phyloP scores from a whole-genome alignment of 2,113 vertebrate genomes.

The Semicossyphus pulcher region DNA sequence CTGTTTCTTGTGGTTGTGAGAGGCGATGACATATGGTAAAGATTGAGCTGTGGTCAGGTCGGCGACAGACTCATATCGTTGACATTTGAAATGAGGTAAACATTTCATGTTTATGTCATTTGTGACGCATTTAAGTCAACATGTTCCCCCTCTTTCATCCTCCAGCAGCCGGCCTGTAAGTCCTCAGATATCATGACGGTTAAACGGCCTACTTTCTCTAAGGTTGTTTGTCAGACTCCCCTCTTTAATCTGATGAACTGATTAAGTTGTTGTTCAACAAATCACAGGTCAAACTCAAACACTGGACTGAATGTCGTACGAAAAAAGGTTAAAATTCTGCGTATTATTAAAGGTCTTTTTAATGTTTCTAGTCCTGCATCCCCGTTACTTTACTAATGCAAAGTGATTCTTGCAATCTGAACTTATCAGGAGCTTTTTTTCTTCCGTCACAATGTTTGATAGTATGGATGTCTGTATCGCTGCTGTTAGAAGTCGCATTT shows the following conservation, averaged over 20 bases:
- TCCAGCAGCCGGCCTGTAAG: not conserved
- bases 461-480: not conserved
- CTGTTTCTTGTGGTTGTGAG: conserved; percentile 22
- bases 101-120: conserved; percentile 1
- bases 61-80: not conserved
- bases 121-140: not conserved
- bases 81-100: conserved; percentile 18
- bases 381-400: not conserved
- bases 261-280: conserved; percentile 16
- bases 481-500: conserved; percentile 25
- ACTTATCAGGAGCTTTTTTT: not conserved
- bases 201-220: conserved; percentile 15
- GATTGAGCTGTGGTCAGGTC: conserved; percentile 11
- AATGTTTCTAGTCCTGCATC: too few species aligned
- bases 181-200: conserved; percentile 21
- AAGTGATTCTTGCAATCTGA: not conserved
- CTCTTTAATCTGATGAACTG: conserved; percentile 11
- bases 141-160: not conserved
- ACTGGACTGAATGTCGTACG: not conserved
- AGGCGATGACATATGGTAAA: conserved; percentile 2
- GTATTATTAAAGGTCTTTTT: not conserved
- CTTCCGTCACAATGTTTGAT: not conserved
- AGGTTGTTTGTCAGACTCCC: not conserved
- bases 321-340: not conserved
- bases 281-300: not conserved